These are phyloP conservation scores for Pachliopta kotzebuea DNA, from an alignment of 2,888 invertebrate species.

Conservation along the genomic window DNA sequence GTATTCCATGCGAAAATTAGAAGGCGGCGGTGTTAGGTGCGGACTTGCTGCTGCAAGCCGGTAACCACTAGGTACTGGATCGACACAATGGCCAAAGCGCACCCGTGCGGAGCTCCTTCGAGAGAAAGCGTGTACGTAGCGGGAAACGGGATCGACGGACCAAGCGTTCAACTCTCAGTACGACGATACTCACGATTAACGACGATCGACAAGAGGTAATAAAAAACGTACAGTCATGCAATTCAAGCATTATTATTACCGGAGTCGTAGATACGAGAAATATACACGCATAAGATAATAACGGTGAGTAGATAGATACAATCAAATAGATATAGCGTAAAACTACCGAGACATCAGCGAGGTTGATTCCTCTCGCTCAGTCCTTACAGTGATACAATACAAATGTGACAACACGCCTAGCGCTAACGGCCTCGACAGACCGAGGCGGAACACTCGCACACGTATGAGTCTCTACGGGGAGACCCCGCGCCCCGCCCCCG, in stretches of 20 bases:
- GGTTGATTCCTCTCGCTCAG: slow-evolving; percentile 71
- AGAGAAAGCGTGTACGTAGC: slow-evolving; percentile 79
- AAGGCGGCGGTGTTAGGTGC: slow-evolving; percentile 79
- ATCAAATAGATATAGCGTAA: slow-evolving; percentile 75
- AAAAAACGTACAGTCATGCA: slow-evolving; percentile 92
- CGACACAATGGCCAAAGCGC: slow-evolving; percentile 77
- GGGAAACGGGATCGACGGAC: slow-evolving; percentile 74
- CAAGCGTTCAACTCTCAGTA: slow-evolving; percentile 77
- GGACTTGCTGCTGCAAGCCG: slow-evolving; percentile 74
- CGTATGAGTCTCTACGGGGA: slow-evolving; percentile 76
- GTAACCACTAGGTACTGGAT: slow-evolving; percentile 69
- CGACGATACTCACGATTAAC: slow-evolving; percentile 73
- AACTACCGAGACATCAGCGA: slow-evolving; percentile 76
- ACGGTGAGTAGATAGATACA: slow-evolving; percentile 74
- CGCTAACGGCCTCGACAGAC: slow-evolving; percentile 75
- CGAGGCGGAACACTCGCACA: slow-evolving; percentile 71
- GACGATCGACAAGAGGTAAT: slow-evolving; percentile 79
- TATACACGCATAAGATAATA: slow-evolving; percentile 78
- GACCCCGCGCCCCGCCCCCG: slow-evolving; percentile 76
- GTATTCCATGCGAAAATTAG: slow-evolving; percentile 80
- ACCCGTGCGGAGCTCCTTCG: slow-evolving; percentile 74
- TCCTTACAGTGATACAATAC: slow-evolving; percentile 78
- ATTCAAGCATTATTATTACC: slow-evolving; percentile 93
- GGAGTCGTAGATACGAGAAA: slow-evolving; percentile 83
- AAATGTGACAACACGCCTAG: slow-evolving; percentile 79